A percentile compares a stretch with the other conserved stretches of the same genome.
Evolutionary conservation across 2,113 vertebrate species (phyloP).

Genomic region (Haplochromis burtoni): DNA sequence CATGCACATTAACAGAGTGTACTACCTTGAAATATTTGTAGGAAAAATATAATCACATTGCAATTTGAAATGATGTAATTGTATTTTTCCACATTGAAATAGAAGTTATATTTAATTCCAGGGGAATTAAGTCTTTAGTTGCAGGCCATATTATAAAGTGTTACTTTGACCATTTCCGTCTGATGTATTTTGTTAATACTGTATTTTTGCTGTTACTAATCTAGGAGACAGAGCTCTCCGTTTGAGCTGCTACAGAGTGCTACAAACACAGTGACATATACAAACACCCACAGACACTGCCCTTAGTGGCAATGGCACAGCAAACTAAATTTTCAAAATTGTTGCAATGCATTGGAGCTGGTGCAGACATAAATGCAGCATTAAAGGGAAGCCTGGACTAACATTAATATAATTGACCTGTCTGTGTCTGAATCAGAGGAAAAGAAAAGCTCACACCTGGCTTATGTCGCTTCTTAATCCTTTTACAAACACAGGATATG

Average conservation of each 20-base stretch:
- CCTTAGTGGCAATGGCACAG: neutral
- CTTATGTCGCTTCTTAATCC: slow-evolving; percentile 25
- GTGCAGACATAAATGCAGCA: neutral
- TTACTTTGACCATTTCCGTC: neutral
- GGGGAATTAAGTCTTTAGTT: neutral
- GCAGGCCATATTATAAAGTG: neutral
- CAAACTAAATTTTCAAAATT: neutral
- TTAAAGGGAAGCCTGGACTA: neutral
- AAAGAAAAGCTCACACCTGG: slow-evolving; percentile 24
- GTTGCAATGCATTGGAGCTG: neutral
- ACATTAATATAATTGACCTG: neutral
- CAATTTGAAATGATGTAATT: neutral
- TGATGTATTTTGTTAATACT: neutral
- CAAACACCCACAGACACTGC: neutral
- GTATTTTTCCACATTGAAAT: neutral
- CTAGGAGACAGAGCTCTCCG: neutral
- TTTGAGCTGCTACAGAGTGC: neutral
- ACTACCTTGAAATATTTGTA: neutral
- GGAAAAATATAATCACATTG: neutral
- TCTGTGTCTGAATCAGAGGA: neutral
- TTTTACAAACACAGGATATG: neutral
- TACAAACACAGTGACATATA: neutral
- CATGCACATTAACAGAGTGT: neutral
- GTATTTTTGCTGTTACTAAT: neutral
- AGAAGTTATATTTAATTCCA: neutral